These are phyloP conservation scores for Zaprionus obscuricornis DNA, from an alignment of 2,888 invertebrate species.

Conservation along the genomic window DNA sequence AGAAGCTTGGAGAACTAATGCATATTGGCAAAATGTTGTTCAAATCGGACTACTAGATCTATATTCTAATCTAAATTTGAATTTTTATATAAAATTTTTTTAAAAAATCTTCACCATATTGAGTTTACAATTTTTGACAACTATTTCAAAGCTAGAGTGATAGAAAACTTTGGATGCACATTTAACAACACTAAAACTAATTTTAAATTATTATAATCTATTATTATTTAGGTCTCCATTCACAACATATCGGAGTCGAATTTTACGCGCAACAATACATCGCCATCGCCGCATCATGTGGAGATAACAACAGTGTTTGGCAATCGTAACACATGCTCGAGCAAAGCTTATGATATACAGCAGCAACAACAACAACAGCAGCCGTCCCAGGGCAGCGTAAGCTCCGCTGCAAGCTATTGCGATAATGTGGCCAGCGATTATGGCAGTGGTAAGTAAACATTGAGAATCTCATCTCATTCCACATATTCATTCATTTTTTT, in stretches of 20 bases:
- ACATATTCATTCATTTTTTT: background rate
- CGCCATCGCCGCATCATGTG: conserved; percentile 81
- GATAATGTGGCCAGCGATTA: conserved; percentile 73
- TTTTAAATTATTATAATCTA: no score
- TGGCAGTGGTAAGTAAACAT: conserved; percentile 58
- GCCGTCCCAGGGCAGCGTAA: conserved; percentile 43
- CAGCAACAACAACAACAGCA: conserved; percentile 34
- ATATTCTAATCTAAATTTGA: no score
- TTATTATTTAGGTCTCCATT: conserved; percentile 81
- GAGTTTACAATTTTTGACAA: no score
- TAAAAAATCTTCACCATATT: no score
- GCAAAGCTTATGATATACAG: conserved; percentile 73
- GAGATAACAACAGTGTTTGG: conserved; percentile 83
- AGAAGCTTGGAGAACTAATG: no score
- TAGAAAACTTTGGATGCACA: no score
- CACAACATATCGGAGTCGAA: conserved; percentile 83
- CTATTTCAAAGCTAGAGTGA: no score
- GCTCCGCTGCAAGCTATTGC: conserved; percentile 67
- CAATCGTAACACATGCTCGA: conserved; percentile 65
- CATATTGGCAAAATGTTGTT: no score
- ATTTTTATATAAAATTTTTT: no score
- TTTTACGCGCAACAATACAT: conserved; percentile 79
- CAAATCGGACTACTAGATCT: no score
- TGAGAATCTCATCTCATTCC: background rate
- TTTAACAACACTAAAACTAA: no score